Conservation (phyloP, 2,888 invertebrate species). For the Silvanus unidentatus region DNA sequence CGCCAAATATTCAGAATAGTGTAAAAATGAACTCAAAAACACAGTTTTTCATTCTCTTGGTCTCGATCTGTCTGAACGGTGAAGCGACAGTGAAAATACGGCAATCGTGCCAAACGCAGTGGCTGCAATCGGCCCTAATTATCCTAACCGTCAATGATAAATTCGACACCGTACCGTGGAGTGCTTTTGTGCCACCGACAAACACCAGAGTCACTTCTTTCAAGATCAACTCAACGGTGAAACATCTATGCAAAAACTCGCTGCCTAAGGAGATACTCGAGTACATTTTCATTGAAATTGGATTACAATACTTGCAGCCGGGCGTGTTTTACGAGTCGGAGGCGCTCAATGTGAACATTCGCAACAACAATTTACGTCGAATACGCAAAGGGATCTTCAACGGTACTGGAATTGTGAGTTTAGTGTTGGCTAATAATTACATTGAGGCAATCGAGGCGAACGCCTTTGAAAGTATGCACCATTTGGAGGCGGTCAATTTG, state of each 20-base stretch:
- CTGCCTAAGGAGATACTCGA: slow-evolving; percentile 12
- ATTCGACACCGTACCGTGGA: slow-evolving; percentile 19
- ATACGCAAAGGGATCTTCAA: slow-evolving; percentile 14
- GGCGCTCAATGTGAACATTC: slow-evolving; percentile 16
- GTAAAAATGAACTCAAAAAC: too few relatives aligned
- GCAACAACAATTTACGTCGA: slow-evolving; percentile 10
- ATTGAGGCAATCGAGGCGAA: slow-evolving; percentile 15
- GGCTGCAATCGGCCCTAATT: too few relatives aligned
- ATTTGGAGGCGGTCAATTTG: slow-evolving; percentile 20
- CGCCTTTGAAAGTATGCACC: slow-evolving; percentile 18
- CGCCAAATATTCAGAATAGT: too few relatives aligned
- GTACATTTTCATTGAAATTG: slow-evolving; percentile 16
- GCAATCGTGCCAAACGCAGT: too few relatives aligned
- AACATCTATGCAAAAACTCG: slow-evolving; percentile 14
- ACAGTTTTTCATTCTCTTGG: too few relatives aligned
- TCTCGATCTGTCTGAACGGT: too few relatives aligned
- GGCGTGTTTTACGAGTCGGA: slow-evolving; percentile 17
- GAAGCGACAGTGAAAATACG: too few relatives aligned
- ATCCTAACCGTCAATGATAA: slow-evolving; percentile 2
- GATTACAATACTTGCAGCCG: slow-evolving; percentile 22
- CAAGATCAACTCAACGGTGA: slow-evolving; percentile 9
- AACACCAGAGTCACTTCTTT: slow-evolving; percentile 12
- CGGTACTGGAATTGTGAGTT: slow-evolving; percentile 17
- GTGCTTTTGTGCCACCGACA: slow-evolving; percentile 9
- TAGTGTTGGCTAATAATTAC: slow-evolving; percentile 17